phyloP scores from a whole-genome alignment of 2,888 invertebrate genomes.

The Bursaphelenchus okinawaensis region DNA sequence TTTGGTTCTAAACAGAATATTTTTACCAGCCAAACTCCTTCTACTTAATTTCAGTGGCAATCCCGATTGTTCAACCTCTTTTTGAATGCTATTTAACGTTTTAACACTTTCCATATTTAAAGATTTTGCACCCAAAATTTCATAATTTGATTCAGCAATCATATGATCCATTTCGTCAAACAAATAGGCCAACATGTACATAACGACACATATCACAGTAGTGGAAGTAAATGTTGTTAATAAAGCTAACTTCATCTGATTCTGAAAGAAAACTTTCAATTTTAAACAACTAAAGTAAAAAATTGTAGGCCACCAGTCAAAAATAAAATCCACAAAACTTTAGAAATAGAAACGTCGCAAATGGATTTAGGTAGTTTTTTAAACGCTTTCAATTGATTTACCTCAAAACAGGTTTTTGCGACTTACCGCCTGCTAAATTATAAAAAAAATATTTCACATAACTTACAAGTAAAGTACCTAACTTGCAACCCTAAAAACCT shows the following conservation, averaged over 20 bases:
- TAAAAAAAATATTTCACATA: too few relatives aligned
- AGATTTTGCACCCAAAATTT: not conserved
- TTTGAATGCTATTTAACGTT: not conserved
- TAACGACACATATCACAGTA: not conserved
- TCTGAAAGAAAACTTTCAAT: too few relatives aligned
- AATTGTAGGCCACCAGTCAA: too few relatives aligned
- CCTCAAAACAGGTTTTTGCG: too few relatives aligned
- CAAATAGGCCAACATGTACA: not conserved
- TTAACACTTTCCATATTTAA: not conserved
- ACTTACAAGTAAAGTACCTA: too few relatives aligned
- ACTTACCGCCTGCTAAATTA: too few relatives aligned
- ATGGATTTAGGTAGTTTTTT: too few relatives aligned
- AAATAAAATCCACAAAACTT: too few relatives aligned
- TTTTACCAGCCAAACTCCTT: not conserved
- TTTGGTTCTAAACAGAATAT: not conserved
- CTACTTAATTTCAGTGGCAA: not conserved
- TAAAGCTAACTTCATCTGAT: not conserved
- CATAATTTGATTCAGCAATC: not conserved
- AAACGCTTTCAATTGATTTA: too few relatives aligned
- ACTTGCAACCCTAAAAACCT: too few relatives aligned
- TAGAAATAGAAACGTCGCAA: too few relatives aligned
- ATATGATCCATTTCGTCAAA: not conserved
- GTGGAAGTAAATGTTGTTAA: not conserved
- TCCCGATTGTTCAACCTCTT: not conserved
- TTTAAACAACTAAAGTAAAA: too few relatives aligned